These are phyloP conservation scores for Paralvinella palmiformis DNA, from an alignment of 1,140 invertebrate species.

Conservation along the genomic window DNA sequence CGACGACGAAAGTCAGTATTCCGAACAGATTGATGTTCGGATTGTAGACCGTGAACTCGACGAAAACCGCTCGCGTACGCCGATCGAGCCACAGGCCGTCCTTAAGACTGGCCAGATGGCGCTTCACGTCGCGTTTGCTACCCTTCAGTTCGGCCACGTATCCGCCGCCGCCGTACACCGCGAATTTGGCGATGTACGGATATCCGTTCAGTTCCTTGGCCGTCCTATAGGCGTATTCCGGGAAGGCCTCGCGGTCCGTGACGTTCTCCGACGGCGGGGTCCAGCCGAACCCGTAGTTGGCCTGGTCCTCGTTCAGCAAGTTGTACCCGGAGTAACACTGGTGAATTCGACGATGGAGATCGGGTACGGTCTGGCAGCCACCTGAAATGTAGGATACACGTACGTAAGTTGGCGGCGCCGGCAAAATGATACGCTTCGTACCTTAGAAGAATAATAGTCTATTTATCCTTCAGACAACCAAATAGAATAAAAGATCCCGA, in stretches of 20 bases:
- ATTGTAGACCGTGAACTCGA: conserved; percentile 59
- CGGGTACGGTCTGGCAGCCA: conserved; percentile 22
- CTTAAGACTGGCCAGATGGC: conserved; percentile 36
- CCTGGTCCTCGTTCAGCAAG: conserved; percentile 38
- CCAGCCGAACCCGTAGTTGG: conserved; percentile 42
- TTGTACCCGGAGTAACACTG: conserved; percentile 44
- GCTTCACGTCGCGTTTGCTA: conserved; percentile 36
- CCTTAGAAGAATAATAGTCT: too few relatives aligned
- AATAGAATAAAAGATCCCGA: too few relatives aligned
- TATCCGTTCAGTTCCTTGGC: conserved; percentile 48
- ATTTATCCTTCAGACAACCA: too few relatives aligned
- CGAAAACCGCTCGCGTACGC: conserved; percentile 55
- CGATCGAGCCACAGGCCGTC: conserved; percentile 54
- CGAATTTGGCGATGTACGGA: conserved; percentile 50
- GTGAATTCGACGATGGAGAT: conserved; percentile 29
- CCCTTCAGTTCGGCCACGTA: conserved; percentile 54
- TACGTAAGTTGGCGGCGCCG: too few relatives aligned
- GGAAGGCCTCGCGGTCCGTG: conserved; percentile 14
- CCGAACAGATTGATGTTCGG: conserved; percentile 55
- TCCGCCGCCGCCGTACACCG: conserved; percentile 56
- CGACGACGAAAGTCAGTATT: conserved; percentile 52
- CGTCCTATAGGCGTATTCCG: conserved; percentile 16
- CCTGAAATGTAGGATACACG: too few relatives aligned
- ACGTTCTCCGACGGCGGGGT: conserved; percentile 24
- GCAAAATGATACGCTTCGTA: too few relatives aligned